Conservation (phyloP, 2,113 vertebrate genomes). For the Eurystomus gularis region DNA sequence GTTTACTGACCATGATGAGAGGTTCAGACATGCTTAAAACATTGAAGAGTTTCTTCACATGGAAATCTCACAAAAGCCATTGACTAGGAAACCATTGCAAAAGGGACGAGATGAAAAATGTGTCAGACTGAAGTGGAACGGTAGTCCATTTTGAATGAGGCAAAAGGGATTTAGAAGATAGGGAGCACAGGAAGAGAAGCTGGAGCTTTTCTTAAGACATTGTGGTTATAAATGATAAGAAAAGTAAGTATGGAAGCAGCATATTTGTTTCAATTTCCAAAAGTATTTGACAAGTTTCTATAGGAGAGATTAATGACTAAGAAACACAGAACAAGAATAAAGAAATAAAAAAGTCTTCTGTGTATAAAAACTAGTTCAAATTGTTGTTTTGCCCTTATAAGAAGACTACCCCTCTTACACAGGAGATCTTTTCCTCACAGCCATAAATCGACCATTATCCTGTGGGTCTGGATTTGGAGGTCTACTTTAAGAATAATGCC, state of each 20-base stretch:
- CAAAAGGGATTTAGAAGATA: background rate
- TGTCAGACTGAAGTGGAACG: background rate
- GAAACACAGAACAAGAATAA: background rate
- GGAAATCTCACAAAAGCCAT: background rate
- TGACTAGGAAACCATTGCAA: background rate
- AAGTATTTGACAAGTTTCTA: slow-evolving; percentile 34
- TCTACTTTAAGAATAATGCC: background rate
- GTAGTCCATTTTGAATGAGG: background rate
- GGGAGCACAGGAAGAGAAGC: background rate
- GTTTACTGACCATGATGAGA: background rate
- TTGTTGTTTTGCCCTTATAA: slow-evolving; percentile 2
- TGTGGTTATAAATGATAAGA: slow-evolving; percentile 17
- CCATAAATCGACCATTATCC: background rate
- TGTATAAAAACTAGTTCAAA: background rate
- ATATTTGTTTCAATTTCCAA: slow-evolving; percentile 46
- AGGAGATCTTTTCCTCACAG: background rate
- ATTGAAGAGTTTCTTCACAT: background rate
- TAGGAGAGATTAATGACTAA: slow-evolving; percentile 20
- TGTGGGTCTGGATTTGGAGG: background rate
- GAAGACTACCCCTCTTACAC: background rate
- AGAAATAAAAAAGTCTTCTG: background rate
- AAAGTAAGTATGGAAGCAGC: slow-evolving; percentile 4
- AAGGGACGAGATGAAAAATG: background rate
- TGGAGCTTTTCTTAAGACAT: background rate
- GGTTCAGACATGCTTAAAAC: background rate